These are phyloP conservation scores for Podocnemis expansa DNA, from an alignment of 2,113 vertebrate species.

Conservation along the genomic window DNA sequence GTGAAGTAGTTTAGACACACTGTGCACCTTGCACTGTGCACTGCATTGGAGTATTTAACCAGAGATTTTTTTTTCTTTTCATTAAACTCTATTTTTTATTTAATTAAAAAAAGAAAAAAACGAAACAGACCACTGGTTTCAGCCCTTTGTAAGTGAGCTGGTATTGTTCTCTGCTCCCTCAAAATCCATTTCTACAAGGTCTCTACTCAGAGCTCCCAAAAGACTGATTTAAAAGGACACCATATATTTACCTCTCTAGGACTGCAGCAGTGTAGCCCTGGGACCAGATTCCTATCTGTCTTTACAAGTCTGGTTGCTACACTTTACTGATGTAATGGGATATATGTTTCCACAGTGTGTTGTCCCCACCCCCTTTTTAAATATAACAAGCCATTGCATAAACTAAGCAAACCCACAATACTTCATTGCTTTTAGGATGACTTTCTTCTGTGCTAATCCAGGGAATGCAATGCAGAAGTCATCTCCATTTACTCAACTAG, in stretches of 20 bases:
- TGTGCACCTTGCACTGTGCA: background rate
- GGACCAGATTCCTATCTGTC: background rate
- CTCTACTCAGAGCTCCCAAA: constrained; percentile 57
- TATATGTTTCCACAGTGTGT: background rate
- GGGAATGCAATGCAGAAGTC: background rate
- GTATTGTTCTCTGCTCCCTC: constrained; percentile 45
- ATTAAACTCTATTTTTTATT: constrained; percentile 33
- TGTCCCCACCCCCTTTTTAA: background rate
- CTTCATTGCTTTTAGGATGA: background rate
- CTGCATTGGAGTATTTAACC: constrained; percentile 35
- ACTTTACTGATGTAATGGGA: background rate
- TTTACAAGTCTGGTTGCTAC: background rate
- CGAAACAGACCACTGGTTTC: background rate
- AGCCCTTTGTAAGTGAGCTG: constrained; percentile 31
- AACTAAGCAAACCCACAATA: background rate
- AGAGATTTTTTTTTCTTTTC: constrained; percentile 11
- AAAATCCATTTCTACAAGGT: constrained; percentile 20
- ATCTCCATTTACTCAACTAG: background rate
- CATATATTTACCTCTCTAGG: background rate
- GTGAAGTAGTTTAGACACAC: background rate
- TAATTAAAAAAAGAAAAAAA: constrained; percentile 24
- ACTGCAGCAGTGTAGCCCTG: constrained; percentile 1
- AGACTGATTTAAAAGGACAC: constrained; percentile 36
- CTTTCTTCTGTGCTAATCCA: background rate
- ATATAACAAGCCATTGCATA: background rate